A percentile compares a stretch with the other conserved stretches of the same genome.
Conservation (phyloP, 2,797 vertebrate species). For the Cygnus olor region DNA sequence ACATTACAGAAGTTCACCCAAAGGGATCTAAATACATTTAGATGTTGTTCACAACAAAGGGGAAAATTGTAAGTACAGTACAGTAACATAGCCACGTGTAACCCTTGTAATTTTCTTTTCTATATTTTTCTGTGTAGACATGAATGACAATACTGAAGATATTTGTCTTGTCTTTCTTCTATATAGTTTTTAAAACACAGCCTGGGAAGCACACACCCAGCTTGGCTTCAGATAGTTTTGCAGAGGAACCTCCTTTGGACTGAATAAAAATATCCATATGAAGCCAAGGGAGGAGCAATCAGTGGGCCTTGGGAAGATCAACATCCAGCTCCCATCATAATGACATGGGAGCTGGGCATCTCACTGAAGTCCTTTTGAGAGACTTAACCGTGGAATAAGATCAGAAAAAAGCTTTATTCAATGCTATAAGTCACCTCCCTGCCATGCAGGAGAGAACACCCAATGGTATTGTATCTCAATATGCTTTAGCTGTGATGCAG, state of each 20-base stretch:
- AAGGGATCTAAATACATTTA: not conserved
- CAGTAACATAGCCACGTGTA: not conserved
- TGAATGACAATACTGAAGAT: not conserved
- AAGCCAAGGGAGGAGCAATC: accelerated
- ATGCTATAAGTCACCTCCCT: not conserved
- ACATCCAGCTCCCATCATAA: not conserved
- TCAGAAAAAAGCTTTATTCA: not conserved
- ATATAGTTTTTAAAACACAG: not conserved
- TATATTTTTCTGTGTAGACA: not conserved
- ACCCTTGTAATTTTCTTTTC: not conserved
- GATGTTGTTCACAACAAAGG: not conserved
- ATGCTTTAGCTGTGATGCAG: not conserved
- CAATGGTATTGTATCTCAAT: not conserved
- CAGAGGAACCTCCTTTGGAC: not conserved
- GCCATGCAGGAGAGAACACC: not conserved
- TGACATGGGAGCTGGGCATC: accelerated
- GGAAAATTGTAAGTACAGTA: not conserved
- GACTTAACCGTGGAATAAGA: not conserved
- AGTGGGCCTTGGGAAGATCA: accelerated
- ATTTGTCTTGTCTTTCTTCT: not conserved
- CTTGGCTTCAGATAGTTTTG: not conserved
- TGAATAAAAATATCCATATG: not conserved
- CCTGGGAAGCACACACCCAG: not conserved
- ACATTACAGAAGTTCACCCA: not conserved
- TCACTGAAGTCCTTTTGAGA: not conserved